Percentiles rank a stretch among this genome's conserved stretches.
Conservation (phyloP, 2,888 invertebrate genomes). For the Xestobium rufovillosum region DNA sequence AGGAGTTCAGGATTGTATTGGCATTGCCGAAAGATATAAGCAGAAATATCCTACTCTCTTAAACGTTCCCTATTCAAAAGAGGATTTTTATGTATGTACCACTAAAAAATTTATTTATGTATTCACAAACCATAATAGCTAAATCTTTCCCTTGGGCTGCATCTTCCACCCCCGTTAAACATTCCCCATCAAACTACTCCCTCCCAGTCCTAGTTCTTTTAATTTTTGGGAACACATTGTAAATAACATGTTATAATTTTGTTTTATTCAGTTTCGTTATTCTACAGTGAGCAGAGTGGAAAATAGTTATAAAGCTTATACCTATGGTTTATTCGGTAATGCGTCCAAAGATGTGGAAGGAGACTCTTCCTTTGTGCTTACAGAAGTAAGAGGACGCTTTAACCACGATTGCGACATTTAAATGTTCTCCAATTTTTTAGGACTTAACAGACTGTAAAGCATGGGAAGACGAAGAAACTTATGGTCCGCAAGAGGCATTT, state of each 20-base stretch:
- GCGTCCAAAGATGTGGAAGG: no score
- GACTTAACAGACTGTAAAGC: not conserved
- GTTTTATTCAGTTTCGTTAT: no score
- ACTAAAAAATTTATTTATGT: not conserved
- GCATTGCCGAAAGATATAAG: constrained; percentile 1
- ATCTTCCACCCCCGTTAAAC: no score
- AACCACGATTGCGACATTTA: not conserved
- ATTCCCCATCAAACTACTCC: no score
- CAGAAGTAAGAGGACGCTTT: no score
- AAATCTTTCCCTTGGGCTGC: not conserved
- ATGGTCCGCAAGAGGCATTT: not conserved
- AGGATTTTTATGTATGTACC: not conserved
- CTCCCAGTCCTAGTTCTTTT: no score
- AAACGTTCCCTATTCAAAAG: not conserved
- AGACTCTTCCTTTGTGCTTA: no score
- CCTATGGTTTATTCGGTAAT: no score
- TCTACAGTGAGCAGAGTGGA: no score
- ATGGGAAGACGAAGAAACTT: not conserved
- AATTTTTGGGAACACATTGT: no score
- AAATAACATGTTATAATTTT: no score
- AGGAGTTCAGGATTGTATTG: not conserved
- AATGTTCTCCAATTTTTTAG: not conserved
- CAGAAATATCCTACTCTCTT: not conserved
- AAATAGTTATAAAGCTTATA: no score
- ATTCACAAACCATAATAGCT: not conserved